Base-by-base conservation (phyloP, 1,140 invertebrate species). In the Sarcophaga peregrina region DNA sequence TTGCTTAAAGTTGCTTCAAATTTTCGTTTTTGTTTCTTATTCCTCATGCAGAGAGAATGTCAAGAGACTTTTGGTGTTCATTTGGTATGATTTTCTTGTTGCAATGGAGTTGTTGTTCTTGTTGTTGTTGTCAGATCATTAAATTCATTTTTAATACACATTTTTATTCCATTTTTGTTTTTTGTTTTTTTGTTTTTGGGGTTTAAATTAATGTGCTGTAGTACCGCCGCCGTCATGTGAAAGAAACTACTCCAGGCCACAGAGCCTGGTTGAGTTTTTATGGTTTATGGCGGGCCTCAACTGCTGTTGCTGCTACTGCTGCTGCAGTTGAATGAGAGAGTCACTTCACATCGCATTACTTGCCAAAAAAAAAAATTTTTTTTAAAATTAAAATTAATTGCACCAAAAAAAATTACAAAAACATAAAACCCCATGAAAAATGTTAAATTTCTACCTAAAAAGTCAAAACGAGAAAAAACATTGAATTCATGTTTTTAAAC, bases 191-290 rank as follows among this genome's bases (percentile, higher is more conserved):
- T 37, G n/a, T 37, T 37, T 37, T 37, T 37, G 1, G n/a, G 62
- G 62, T 68, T 37, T 68, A 68, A 68, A 68, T 68, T 68, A 68
- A 68, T 68, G 62, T 68, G 62, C 62, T 68, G 62, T 68, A 68
- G 62, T 20, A 68, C 62, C 62, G 62, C 62, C 62, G 54, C 54
- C 54, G 25, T 37, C 25, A 37, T 37, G 15, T 58, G 54, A 13
- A 68, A 68, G 11, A 11, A 62, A 62, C 54, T 17, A 6, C 15
- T 5, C n/a, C 17, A 4, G 17, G 3, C n/a, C 17, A 20, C n/a
- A n/a, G 25, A 37, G 25, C 25, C 25, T 37, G 25, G 25, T 37
- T 37, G 25, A 37, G 25, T 37, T 37, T 37, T 37, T 37, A 37
- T 37, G 25, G 25, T 37, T 37, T 17, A 6, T 20, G 6, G n/a